Evolutionary conservation across 2,113 vertebrate species (phyloP), one percentile per base, ranked within the genome.

Genomic region (Suncus etruscus): DNA sequence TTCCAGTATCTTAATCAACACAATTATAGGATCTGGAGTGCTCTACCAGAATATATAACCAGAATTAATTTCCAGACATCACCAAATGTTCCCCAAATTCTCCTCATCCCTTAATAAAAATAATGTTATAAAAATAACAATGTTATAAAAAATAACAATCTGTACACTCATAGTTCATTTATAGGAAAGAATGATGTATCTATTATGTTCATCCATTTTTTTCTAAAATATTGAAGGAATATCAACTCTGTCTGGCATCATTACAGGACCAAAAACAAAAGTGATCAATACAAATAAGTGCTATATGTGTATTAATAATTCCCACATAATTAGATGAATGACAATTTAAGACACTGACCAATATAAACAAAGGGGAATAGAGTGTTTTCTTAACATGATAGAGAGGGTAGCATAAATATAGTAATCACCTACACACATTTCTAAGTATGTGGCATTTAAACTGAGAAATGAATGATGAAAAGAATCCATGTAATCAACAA

Each of bases 91-190:
- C 12, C 16, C 54, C n/a, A n/a, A 58, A 58, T 18, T 18, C 16
- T 18, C 16, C 54, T 18, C 16, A 16, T 18, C 16, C 9, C 51
- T 6, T 54, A 4, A 54, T n/a, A n/a, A n/a, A n/a, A n/a, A n/a
- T n/a, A n/a, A n/a, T 86, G 77, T 70, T n/a, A 39, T 80, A 11
- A 76, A 93, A 48, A 79, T 50, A n/a, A n/a, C n/a, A n/a, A n/a
- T n/a, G n/a, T n/a, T n/a, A n/a, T n/a, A n/a, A n/a, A n/a, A n/a
- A n/a, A n/a, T n/a, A n/a, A n/a, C n/a, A n/a, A n/a, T n/a, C n/a
- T n/a, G n/a, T n/a, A n/a, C n/a, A n/a, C n/a, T n/a, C n/a, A n/a
- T n/a, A n/a, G n/a, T n/a, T n/a, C n/a, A n/a, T n/a, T n/a, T n/a
- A n/a, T n/a, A n/a, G n/a, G n/a, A n/a, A n/a, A n/a, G n/a, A n/a